Conservation (phyloP, 2,113 vertebrate genomes). For the Scytalopus superciliaris region DNA sequence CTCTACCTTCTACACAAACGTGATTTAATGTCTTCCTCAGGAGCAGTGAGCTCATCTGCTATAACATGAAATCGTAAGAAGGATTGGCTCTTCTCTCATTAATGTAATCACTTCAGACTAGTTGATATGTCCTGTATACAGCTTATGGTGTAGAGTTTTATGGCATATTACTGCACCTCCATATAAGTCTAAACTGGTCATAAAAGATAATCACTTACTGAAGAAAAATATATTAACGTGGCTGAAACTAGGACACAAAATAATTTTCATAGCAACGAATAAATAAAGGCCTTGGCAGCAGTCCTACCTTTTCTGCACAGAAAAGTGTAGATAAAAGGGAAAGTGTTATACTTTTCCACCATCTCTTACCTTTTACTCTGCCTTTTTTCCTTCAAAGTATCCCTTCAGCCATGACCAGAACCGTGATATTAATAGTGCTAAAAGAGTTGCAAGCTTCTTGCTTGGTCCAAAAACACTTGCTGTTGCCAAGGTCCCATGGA, state of each 20-base stretch:
- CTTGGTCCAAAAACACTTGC: neutral
- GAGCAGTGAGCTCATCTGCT: slow-evolving; percentile 50
- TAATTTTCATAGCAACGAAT: slow-evolving; percentile 36
- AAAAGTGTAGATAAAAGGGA: slow-evolving; percentile 9
- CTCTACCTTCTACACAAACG: slow-evolving; percentile 36
- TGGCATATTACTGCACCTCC: slow-evolving; percentile 31
- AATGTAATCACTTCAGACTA: slow-evolving; percentile 61
- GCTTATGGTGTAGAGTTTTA: slow-evolving; percentile 30
- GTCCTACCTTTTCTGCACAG: neutral
- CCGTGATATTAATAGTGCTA: neutral
- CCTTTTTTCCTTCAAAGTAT: neutral
- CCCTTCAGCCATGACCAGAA: neutral
- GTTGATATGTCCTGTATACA: slow-evolving; percentile 52
- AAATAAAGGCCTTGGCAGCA: slow-evolving; percentile 33
- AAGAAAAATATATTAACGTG: neutral
- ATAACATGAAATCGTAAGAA: slow-evolving; percentile 1
- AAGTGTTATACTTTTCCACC: neutral
- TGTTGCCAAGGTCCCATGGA: rapidly evolving
- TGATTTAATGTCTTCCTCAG: slow-evolving; percentile 55
- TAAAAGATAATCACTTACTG: slow-evolving; percentile 39
- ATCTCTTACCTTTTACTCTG: neutral
- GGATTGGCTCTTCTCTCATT: slow-evolving; percentile 35
- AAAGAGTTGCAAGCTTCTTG: neutral
- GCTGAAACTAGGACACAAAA: slow-evolving; percentile 29
- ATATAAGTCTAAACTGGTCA: slow-evolving; percentile 49